Evolutionary conservation across 2,797 vertebrate species (phyloP), one percentile per base, ranked within the genome.

Genomic region (Anguilla megastoma): DNA sequence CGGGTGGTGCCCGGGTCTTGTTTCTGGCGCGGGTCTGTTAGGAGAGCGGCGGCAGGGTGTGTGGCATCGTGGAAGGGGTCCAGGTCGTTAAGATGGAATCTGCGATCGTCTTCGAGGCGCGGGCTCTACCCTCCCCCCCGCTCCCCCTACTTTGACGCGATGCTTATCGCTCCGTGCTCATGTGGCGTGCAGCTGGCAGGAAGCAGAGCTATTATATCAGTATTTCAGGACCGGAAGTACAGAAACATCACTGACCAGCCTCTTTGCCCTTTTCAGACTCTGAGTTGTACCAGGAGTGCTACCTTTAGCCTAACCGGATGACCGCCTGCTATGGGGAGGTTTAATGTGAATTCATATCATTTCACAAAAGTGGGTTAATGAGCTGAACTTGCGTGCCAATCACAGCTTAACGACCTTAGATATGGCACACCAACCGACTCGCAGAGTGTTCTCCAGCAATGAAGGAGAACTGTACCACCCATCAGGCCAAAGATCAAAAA

Each of bases 31-130:
- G 80, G 91, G 86, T 89, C 89, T 90, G 87, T 90, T 89, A 50
- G 60, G 88, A 80, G 90, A 90, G 90, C 87, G 85, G 87, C 84
- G 30, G 74, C 91, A 88, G 88, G 87, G 86, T 91, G 92, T 91
- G 91, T 89, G 91, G 90, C 89, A 91, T 85, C 56, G 86, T 91
- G 92, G 92, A 92, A 85, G 18, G 36, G 54, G 0, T 90, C 90
- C 92, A 93, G 85, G 87, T 69, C 86, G 88, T 89, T 85, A 76
- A 93, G 93, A 95, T 94, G 91, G 91, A 92, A 92, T 91, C 88
- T 86, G 18, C 50, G 91, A 92, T 93, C 87, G 85, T 87, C 79
- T 86, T 90, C 66, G 52, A 89, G 91, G 90, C 89, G 69, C 85
- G 89, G 92, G 88, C 92, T 90, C 85, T 91, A 63, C 36, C 80